Evolutionary conservation across 1,140 invertebrate species (phyloP).

Genomic region (Apolygus lucorum): DNA sequence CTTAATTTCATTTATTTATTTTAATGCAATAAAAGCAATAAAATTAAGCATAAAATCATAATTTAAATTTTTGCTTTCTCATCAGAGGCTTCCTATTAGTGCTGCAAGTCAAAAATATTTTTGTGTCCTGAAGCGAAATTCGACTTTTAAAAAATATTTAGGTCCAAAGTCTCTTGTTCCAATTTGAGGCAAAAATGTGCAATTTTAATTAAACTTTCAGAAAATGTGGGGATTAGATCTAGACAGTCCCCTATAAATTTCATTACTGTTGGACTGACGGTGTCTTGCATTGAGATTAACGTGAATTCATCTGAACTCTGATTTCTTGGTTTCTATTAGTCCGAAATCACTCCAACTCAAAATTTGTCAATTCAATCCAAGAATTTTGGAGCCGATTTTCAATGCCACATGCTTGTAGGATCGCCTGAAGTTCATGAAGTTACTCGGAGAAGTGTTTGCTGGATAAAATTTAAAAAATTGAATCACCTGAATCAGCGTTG

Average conservation of each 20-base stretch:
- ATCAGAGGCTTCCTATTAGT: no score
- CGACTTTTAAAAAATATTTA: background rate
- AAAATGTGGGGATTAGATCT: no score
- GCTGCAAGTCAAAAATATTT: background rate
- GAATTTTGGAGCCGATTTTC: background rate
- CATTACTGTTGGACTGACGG: no score
- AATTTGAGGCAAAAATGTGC: background rate
- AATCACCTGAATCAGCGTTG: background rate
- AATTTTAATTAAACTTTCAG: background rate
- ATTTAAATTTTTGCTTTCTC: no score
- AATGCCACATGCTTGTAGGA: background rate
- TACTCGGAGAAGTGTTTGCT: background rate
- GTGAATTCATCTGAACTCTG: background rate
- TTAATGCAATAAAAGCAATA: background rate
- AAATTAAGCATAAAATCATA: background rate
- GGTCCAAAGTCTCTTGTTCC: background rate
- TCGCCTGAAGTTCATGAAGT: no score
- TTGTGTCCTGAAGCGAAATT: background rate
- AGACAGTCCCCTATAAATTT: no score
- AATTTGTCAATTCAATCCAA: background rate
- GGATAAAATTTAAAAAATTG: background rate
- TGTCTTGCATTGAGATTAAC: no score
- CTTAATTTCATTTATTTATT: background rate
- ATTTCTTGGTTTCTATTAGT: background rate
- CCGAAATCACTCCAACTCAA: background rate